Percentiles rank a stretch among this genome's conserved stretches.
These are phyloP conservation scores for Urophycis tenuis DNA, from an alignment of 2,797 vertebrate genomes.

Conservation along the genomic window DNA sequence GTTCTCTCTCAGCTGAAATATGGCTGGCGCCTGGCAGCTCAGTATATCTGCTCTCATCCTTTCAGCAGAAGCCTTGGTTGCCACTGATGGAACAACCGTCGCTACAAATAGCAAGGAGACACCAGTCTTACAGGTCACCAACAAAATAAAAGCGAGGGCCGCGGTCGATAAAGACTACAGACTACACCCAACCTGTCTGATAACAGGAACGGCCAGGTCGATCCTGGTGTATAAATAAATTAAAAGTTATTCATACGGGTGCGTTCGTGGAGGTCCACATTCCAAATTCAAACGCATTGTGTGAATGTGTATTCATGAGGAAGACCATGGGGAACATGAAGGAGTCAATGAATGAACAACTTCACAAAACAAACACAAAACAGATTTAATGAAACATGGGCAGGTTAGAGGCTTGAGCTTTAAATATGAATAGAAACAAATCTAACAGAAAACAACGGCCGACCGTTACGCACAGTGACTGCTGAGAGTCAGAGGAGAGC, in stretches of 20 bases:
- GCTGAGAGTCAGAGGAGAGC: background rate
- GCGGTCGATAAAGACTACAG: constrained; percentile 29
- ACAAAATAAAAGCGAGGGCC: constrained; percentile 28
- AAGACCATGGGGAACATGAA: too few relatives aligned
- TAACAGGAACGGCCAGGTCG: background rate
- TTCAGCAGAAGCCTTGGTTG: constrained; percentile 57
- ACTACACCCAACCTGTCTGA: constrained; percentile 24
- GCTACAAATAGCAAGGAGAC: constrained; percentile 52
- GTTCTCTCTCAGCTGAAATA: constrained; percentile 55
- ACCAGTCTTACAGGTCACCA: constrained; percentile 43
- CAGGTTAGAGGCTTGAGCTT: background rate
- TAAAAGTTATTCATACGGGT: too few relatives aligned
- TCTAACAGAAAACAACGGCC: background rate
- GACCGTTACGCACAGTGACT: background rate
- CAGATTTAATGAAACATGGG: background rate
- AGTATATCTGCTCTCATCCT: constrained; percentile 57
- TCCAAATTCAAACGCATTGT: background rate
- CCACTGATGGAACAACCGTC: constrained; percentile 52
- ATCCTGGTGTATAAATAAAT: too few relatives aligned
- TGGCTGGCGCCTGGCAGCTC: constrained; percentile 43
- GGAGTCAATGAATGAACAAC: too few relatives aligned
- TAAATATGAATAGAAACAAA: background rate
- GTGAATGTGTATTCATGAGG: too few relatives aligned
- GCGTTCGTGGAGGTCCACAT: background rate
- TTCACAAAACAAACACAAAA: background rate